phyloP scores from a whole-genome alignment of 2,888 invertebrate species.

The Cynaeus angustus region DNA sequence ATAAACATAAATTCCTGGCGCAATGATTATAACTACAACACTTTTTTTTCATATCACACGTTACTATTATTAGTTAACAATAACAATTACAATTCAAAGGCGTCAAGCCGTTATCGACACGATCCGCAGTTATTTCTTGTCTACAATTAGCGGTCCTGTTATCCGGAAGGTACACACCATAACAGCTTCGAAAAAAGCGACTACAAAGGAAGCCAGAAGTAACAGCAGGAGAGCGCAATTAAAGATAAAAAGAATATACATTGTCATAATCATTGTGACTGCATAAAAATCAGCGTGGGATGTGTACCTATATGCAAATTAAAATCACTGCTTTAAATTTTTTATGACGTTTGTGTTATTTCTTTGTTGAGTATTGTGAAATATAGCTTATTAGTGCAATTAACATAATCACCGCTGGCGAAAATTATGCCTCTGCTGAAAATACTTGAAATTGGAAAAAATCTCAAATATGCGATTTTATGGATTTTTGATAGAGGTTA shows the following conservation, averaged over 20 bases:
- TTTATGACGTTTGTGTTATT: not conserved
- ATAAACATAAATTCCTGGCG: too few species aligned
- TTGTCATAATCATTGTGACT: not conserved
- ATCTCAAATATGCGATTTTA: too few species aligned
- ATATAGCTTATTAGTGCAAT: too few species aligned
- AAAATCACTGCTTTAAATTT: not conserved
- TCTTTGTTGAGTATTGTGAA: too few species aligned
- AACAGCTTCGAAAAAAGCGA: conserved; percentile 15
- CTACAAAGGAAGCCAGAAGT: conserved; percentile 28
- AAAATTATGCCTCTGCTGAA: too few species aligned
- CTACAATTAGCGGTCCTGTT: conserved; percentile 18
- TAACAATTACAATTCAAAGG: conserved; percentile 8
- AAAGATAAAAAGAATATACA: not conserved
- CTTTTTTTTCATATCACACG: not conserved
- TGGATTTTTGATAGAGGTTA: too few species aligned
- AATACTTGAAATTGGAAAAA: too few species aligned
- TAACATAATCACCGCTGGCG: too few species aligned
- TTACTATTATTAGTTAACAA: conserved; percentile 4
- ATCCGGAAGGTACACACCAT: conserved; percentile 36
- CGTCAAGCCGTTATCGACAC: conserved; percentile 7
- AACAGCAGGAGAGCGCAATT: conserved; percentile 33
- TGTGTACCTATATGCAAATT: not conserved
- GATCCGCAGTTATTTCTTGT: conserved; percentile 9
- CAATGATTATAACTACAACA: too few species aligned
- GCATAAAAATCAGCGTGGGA: not conserved